Evolutionary conservation across 2,113 vertebrate species (phyloP).

Genomic region (Rhodinocichla rosea): DNA sequence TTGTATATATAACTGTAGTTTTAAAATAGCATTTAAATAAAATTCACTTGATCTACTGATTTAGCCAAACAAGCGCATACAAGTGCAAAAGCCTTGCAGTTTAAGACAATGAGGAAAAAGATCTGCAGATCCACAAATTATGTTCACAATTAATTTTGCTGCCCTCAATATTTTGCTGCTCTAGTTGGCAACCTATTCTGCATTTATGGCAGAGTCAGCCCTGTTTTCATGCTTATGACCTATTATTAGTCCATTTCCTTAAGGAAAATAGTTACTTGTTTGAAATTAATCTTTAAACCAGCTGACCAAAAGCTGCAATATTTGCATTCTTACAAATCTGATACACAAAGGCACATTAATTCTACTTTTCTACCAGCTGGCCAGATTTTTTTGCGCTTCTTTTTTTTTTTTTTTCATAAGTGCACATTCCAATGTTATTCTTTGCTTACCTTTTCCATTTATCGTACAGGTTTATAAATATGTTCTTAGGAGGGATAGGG

Average conservation of each 20-base stretch:
- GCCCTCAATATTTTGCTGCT: slow-evolving; percentile 42
- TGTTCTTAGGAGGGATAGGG: background rate
- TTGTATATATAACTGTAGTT: background rate
- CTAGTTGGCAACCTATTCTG: slow-evolving; percentile 41
- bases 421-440: slow-evolving; percentile 14
- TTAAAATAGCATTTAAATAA: background rate
- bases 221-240: slow-evolving; percentile 34
- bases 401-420: slow-evolving; percentile 50
- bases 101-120: background rate
- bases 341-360: slow-evolving; percentile 73
- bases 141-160: slow-evolving; percentile 39
- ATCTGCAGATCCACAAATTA: background rate
- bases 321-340: slow-evolving; percentile 74
- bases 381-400: slow-evolving; percentile 57
- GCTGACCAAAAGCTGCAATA: slow-evolving; percentile 63
- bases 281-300: slow-evolving; percentile 70
- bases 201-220: slow-evolving; percentile 50
- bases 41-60: background rate
- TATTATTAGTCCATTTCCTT: slow-evolving; percentile 62
- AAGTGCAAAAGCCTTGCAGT: background rate
- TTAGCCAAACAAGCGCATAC: background rate
- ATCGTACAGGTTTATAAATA: background rate
- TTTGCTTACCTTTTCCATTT: slow-evolving; percentile 54
- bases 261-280: slow-evolving; percentile 53
- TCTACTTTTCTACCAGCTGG: slow-evolving; percentile 59